Base-by-base conservation (phyloP, 2,888 invertebrate genomes). In the Aphrophora alni region DNA sequence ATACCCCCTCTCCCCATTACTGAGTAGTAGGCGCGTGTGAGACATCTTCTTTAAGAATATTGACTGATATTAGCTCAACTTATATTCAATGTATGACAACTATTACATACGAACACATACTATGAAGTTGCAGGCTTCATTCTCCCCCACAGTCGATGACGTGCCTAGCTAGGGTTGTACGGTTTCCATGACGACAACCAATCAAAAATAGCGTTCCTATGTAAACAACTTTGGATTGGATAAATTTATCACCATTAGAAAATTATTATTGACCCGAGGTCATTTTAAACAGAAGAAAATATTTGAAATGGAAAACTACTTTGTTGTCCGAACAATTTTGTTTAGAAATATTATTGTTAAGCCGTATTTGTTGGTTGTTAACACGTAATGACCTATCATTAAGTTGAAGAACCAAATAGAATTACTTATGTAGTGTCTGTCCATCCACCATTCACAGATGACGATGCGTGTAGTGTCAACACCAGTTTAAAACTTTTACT, bases 161-260 rank as follows among this genome's bases (percentile, higher is more conserved):
- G 59, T 59, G 59, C 5, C 59, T 59, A 21, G 21, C 5, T n/a
- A 21, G 59, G 59, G 59, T 59, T n/a, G 59, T 21, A 12, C 44
- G 21, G 59, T 59, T 21, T n/a, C 14, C 59, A 59, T 59, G 59
- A 59, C 59, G 21, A 59, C 59, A 14, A 8, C 59, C 59, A 59
- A 59, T 59, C 59, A 59, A 59, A 59, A 59, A 59, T 59, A 59
- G 2, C 59, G 21, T 59, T 59, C 59, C 59, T 21, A 59, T 59
- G 59, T 59, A 59, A 59, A 59, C 59, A 59, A 59, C 59, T 59
- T 59, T 59, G 59, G 59, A 59, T 59, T 59, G 59, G 59, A 59
- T 59, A 59, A 59, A 59, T 59, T 59, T n/a, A 59, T 59, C 59
- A 59, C 59, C 59, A 59, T 59, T 59, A 59, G 59, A 59, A 59